Base-by-base conservation (phyloP, 2,888 invertebrate genomes). In the Lepidochitona cinerea region DNA sequence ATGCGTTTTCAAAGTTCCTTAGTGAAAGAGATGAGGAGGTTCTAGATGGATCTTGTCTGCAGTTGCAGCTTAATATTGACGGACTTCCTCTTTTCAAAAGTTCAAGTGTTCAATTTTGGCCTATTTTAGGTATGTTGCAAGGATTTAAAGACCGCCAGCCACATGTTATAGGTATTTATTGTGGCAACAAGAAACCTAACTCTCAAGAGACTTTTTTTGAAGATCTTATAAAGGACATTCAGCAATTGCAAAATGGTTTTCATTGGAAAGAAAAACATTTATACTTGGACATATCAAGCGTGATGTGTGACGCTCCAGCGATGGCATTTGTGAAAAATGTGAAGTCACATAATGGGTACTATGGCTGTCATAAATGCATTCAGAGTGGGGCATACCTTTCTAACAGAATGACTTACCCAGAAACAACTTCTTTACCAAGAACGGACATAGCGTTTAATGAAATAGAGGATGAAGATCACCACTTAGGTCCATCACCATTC, bases 271-370 rank as follows among this genome's bases (percentile, higher is more conserved):
- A 36, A n/a, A 35, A 74, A 36, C 41, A 12, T 5, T 54, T 70
- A 26, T 32, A 65, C 7, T 6, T 65, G 7, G 65, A 33, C 14
- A 52, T 65, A 23, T 33, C 36, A 35, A 33, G 66, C 65, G 73
- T 86, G 54, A 76, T 85, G 12, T 85, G 87, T 79, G 87, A 88
- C 80, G 76, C 85, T 32, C 85, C 85, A 33, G 87, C 86, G 1
- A 75, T 84, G 72, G 76, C 80, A 18, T 84, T 79, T 81, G 75
- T 88, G 3, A 84, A 74, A 70, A 14, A 32, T n/a, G 66, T 59
- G 2, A 74, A 75, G 53, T 23, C 37, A 35, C 75, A 75, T 41
- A 75, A 18, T 35, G 78, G 78, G 18, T 79, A 75, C 52, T 73
- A 68, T 70, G 72, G 71, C 2, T 79, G 78, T 79, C 75, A 78